Base-by-base conservation (phyloP, 2,888 invertebrate species). In the Platynereis dumerilii region DNA sequence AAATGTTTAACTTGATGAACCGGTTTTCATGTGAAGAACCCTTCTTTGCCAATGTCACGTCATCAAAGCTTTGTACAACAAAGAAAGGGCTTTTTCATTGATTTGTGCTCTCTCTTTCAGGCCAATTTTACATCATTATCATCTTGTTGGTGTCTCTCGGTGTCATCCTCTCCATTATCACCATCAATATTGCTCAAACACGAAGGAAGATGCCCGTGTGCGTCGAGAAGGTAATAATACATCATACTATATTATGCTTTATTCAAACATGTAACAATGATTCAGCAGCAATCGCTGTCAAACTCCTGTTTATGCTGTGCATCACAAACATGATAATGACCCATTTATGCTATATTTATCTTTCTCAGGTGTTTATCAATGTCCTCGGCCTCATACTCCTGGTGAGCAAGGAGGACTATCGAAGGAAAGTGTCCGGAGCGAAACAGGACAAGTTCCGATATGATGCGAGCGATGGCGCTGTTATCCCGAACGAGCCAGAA, bases 91-190 rank as follows among this genome's bases (percentile, higher is more conserved):
- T 34, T 34, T 34, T 34, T 34, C 34, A 34, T 34, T 12, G 34
- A 34, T 10, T 48, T 5, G 17, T 48, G 48, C 7, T 60, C 27
- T 26, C 12, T 29, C 2, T 60, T 60, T 48, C 53, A 60, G 60
- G 60, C 27, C 60, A 45, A 28, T 60, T 48, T 28, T 60, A 45
- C 39, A 45, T 44, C 22, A 52, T 60, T 20, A 60, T 44, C 53
- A 60, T 60, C 28, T 52, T 60, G 24, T 48, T 60, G 60, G 60
- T 60, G 20, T 44, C 60, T 15, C 12, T 34, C 52, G 60, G 60
- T n/a, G 52, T 45, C 53, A 60, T 60, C 15, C 53, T 60, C 17
- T 60, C 60, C 17, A 52, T 60, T 12, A 44, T 48, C 53, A 60
- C 45, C 29, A 60, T 60, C 52, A 60, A 60, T 45, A 28, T 60